Conservation (phyloP, 1,140 invertebrate species). For the Lasioglossum albipes region DNA sequence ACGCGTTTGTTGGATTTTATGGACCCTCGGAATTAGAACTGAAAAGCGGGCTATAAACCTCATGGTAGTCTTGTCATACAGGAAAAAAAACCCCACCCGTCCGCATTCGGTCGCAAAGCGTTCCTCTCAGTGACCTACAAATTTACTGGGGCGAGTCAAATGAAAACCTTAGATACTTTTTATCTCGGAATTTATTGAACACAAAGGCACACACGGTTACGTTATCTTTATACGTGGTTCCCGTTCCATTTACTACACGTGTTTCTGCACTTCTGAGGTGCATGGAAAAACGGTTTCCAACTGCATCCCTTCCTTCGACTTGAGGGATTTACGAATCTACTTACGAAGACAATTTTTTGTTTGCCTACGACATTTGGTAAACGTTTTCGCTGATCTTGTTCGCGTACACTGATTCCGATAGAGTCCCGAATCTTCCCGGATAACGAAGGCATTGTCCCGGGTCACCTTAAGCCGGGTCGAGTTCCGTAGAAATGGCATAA, state of each 20-base stretch:
- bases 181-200: too few species aligned
- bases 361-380: neutral
- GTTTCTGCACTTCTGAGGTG: too few species aligned
- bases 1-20: slow-evolving; percentile 16
- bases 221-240: too few species aligned
- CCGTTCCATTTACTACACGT: too few species aligned
- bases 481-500: slow-evolving; percentile 76
- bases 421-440: slow-evolving; percentile 8
- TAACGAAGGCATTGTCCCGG: slow-evolving; percentile 67
- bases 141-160: neutral
- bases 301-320: too few species aligned
- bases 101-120: neutral
- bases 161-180: too few species aligned
- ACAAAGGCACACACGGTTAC: too few species aligned
- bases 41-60: neutral
- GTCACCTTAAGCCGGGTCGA: slow-evolving; percentile 67
- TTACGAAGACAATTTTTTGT: neutral
- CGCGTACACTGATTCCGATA: neutral
- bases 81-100: neutral
- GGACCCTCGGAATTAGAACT: slow-evolving; percentile 23
- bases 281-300: too few species aligned
- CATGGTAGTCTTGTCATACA: neutral
- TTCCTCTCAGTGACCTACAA: neutral
- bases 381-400: neutral
- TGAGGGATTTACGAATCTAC: too few species aligned